phyloP scores from a whole-genome alignment of 2,797 vertebrate species.

The Hippoglossus hippoglossus region DNA sequence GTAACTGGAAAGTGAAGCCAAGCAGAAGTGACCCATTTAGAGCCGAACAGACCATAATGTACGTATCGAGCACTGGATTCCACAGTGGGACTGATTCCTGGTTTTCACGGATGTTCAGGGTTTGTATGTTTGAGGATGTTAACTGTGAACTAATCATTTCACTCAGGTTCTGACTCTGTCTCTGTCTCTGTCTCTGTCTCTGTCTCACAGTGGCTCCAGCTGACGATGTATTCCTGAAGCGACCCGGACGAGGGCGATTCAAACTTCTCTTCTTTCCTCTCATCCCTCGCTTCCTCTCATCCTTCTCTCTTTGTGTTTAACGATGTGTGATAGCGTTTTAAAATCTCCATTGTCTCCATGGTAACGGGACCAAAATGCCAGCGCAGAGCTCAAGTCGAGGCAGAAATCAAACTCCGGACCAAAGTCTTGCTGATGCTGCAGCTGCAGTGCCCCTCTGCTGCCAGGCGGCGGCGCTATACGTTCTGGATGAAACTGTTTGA shows the following conservation, averaged over 20 bases:
- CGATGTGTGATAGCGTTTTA: slow-evolving; percentile 4
- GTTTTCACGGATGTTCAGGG: too few relatives aligned
- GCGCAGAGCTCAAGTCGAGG: too few relatives aligned
- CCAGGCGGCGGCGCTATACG: slow-evolving; percentile 26
- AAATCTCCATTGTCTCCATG: slow-evolving; percentile 1
- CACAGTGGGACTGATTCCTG: too few relatives aligned
- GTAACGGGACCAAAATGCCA: slow-evolving; percentile 38
- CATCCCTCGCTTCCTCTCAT: not conserved
- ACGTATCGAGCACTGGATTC: too few relatives aligned
- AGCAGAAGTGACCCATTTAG: too few relatives aligned
- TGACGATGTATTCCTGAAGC: slow-evolving; percentile 93
- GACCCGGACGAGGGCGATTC: not conserved
- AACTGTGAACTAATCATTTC: too few relatives aligned
- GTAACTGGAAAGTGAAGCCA: too few relatives aligned
- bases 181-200: slow-evolving; percentile 1
- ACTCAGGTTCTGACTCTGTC: not conserved
- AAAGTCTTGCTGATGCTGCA: slow-evolving; percentile 10
- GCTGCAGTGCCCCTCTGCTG: slow-evolving; percentile 13
- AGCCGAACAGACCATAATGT: too few relatives aligned
- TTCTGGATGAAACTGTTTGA: not conserved
- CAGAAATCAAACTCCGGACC: slow-evolving; percentile 12
- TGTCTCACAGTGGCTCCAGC: slow-evolving; percentile 89
- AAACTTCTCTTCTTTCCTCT: not conserved
- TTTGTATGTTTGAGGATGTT: too few relatives aligned
- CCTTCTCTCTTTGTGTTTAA: not conserved